Evolutionary conservation across 2,888 invertebrate species (phyloP).

Genomic region (Eubasilissa splendida): DNA sequence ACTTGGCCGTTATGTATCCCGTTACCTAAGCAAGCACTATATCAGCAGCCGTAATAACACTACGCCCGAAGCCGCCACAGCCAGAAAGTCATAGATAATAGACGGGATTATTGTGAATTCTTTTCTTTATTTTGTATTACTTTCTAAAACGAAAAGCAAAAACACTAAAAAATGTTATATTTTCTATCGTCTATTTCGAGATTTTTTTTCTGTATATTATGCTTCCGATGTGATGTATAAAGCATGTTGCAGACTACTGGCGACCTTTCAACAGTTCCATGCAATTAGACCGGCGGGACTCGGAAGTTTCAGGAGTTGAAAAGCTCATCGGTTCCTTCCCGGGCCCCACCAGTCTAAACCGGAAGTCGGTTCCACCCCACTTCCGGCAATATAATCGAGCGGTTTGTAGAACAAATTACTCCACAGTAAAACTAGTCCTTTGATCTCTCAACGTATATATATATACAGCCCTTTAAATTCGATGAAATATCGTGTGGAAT

Average conservation of each 20-base stretch:
- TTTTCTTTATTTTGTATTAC: too few relatives aligned
- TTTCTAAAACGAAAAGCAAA: too few relatives aligned
- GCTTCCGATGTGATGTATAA: neutral
- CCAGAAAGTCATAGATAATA: too few relatives aligned
- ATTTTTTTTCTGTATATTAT: neutral
- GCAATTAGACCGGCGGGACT: conserved; percentile 12
- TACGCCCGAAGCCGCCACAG: too few relatives aligned
- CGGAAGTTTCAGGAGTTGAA: conserved; percentile 25
- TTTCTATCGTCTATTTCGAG: neutral
- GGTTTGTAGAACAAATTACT: conserved; percentile 34
- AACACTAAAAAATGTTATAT: too few relatives aligned
- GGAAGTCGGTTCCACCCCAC: conserved; percentile 23
- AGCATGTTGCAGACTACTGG: neutral
- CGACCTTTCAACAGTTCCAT: conserved; percentile 1
- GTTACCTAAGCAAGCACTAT: too few relatives aligned
- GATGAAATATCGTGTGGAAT: too few relatives aligned
- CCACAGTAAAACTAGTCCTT: neutral
- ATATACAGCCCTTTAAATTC: too few relatives aligned
- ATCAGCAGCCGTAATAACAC: too few relatives aligned
- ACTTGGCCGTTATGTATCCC: too few relatives aligned
- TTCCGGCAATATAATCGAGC: conserved; percentile 31
- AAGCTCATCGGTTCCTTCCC: conserved; percentile 39
- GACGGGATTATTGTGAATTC: too few relatives aligned
- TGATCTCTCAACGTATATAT: neutral
- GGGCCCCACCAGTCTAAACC: conserved; percentile 16